Evolutionary conservation across 2,888 invertebrate species (phyloP), one percentile per base, ranked within the genome.

Genomic region (Xestia c-nigrum): DNA sequence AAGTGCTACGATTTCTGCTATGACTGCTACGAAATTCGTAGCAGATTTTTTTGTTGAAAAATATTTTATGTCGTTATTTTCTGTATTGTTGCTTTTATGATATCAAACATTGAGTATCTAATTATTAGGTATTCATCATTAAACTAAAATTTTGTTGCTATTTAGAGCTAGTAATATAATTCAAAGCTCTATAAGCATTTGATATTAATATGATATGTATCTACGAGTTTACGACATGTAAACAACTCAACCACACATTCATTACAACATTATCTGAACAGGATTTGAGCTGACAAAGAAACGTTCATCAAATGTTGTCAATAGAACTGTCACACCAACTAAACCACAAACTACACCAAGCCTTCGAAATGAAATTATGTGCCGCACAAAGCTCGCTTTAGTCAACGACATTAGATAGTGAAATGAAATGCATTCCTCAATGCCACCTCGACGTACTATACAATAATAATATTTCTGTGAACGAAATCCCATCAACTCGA

Each of bases 401-500:
- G 76, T 80, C 85, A 80, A 79, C 78, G 75, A 69, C 46, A 72
- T 87, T 81, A 85, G 81, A 85, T 87, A 89, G 84, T 86, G 81
- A 89, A 88, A 87, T 89, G 77, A 87, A 88, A 89, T 85, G 86
- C 86, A 86, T 89, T 89, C 84, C 76, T 84, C 84, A 90, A 90
- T 89, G 83, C 85, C 81, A 87, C 86, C 83, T 87, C 87, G 80
- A 78, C 79, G 81, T 78, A 86, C 82, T 76, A 78, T 80, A 83
- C 80, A 79, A 83, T 83, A 80, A 84, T 80, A 83, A 85, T 83
- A 90, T 89, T 88, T 89, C 89, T 89, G 80, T 88, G 89, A 89
- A 92, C 89, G 80, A 90, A 91, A 93, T 90, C 90, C 88, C 89
- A 89, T 88, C 86, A 88, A 87, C 80, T 81, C 83, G 84, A 81